Evolutionary conservation across 1,140 invertebrate species (phyloP).

Genomic region (Tachypleus tridentatus): DNA sequence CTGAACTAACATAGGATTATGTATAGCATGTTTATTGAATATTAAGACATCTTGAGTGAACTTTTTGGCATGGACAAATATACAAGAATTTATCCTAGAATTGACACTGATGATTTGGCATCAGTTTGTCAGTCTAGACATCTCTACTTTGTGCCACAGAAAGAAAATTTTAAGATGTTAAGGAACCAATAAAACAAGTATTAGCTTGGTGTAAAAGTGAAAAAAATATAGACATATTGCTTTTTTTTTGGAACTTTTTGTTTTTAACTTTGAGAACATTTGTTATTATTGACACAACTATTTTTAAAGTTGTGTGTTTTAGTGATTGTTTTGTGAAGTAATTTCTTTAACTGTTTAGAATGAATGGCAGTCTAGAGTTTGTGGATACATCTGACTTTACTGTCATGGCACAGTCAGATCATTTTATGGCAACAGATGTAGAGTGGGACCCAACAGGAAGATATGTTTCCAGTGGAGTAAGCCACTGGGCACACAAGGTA

Average conservation of each 20-base stretch:
- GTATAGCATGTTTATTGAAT: too few relatives aligned
- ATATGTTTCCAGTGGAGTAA: slow-evolving; percentile 90
- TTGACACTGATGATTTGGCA: too few relatives aligned
- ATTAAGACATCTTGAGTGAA: too few relatives aligned
- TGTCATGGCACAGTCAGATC: slow-evolving; percentile 83
- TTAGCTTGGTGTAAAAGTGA: neutral
- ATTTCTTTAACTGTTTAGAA: slow-evolving; percentile 35
- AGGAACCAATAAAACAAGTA: neutral
- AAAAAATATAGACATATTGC: neutral
- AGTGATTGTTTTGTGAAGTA: neutral
- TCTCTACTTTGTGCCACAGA: too few relatives aligned
- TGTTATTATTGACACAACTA: too few relatives aligned
- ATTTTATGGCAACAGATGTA: slow-evolving; percentile 87
- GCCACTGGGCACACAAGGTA: slow-evolving; percentile 87
- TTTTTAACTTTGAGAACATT: neutral
- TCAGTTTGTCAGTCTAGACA: too few relatives aligned
- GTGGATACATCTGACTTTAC: slow-evolving; percentile 90
- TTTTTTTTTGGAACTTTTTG: slow-evolving; percentile 4
- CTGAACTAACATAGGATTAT: too few relatives aligned
- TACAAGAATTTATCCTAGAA: too few relatives aligned
- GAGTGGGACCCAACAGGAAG: slow-evolving; percentile 99
- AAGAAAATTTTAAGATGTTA: too few relatives aligned
- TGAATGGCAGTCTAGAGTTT: slow-evolving; percentile 85
- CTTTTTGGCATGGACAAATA: too few relatives aligned
- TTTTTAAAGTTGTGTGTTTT: too few relatives aligned